A percentile compares a stretch with the other conserved stretches of the same genome.
These are phyloP conservation scores for Salminus brasiliensis DNA, from an alignment of 2,113 vertebrate species.

Conservation along the genomic window DNA sequence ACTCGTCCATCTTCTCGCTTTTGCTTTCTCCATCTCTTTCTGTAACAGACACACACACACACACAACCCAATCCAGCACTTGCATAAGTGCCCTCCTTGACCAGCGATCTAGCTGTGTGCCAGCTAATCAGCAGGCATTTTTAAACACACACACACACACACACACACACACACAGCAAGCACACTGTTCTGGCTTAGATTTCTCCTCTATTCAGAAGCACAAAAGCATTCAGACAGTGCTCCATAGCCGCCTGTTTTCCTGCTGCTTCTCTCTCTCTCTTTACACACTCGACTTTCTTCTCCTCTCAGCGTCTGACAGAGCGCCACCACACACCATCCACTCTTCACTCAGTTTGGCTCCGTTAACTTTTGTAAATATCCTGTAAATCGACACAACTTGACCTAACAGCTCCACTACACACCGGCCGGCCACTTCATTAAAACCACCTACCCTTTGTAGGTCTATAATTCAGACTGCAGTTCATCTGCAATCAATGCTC, in stretches of 20 bases:
- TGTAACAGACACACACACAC: not conserved
- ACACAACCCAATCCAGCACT: not conserved
- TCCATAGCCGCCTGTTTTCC: slow-evolving; percentile 26
- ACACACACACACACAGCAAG: not conserved
- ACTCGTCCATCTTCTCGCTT: not conserved
- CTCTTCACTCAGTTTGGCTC: not conserved
- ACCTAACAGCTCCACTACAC: too few relatives aligned
- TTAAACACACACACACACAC: slow-evolving; percentile 11
- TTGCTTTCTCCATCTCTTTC: not conserved
- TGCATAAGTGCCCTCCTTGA: slow-evolving; percentile 38
- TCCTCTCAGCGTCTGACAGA: slow-evolving; percentile 5
- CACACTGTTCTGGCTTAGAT: slow-evolving; percentile 19
- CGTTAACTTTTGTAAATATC: not conserved
- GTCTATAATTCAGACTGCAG: too few relatives aligned
- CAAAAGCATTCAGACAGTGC: slow-evolving; percentile 33
- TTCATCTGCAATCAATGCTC: too few relatives aligned
- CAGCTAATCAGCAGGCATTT: slow-evolving; percentile 37
- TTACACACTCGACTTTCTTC: not conserved
- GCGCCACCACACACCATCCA: not conserved
- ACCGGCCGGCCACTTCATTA: too few relatives aligned
- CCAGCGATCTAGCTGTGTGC: slow-evolving; percentile 12
- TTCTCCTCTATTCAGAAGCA: slow-evolving; percentile 41
- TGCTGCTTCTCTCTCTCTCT: slow-evolving; percentile 24
- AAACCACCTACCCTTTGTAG: too few relatives aligned
- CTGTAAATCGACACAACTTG: too few relatives aligned